These are phyloP conservation scores for Erynnis tages DNA, from an alignment of 2,888 invertebrate genomes.

Conservation along the genomic window DNA sequence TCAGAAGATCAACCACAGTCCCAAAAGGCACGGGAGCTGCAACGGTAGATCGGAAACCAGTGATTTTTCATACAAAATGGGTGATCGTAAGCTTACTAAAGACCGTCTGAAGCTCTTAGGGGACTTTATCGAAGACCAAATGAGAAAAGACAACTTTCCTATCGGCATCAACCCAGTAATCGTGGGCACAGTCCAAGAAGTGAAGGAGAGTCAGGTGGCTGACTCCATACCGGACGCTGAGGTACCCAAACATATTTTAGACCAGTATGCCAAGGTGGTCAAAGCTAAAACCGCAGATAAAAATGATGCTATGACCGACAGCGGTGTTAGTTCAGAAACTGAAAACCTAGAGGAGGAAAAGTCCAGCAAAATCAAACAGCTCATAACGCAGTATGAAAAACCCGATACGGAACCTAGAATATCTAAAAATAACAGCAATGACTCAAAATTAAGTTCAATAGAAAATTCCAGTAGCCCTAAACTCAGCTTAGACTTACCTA, in stretches of 20 bases:
- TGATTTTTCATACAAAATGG: constrained; percentile 61
- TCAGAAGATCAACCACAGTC: constrained; percentile 55
- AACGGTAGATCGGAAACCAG: constrained; percentile 65
- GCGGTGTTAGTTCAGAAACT: constrained; percentile 76
- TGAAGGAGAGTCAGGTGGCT: constrained; percentile 27
- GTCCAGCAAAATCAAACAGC: constrained; percentile 50
- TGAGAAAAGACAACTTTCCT: constrained; percentile 68
- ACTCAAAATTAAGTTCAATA: too few species aligned
- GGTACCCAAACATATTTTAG: constrained; percentile 70
- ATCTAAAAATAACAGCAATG: background rate
- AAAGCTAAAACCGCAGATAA: constrained; percentile 61
- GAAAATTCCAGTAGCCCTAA: background rate
- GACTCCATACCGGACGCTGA: constrained; percentile 63
- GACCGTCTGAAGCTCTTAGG: constrained; percentile 65
- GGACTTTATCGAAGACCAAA: constrained; percentile 67
- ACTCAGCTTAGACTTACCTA: constrained; percentile 4
- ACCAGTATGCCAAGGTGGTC: constrained; percentile 71
- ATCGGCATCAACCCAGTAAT: constrained; percentile 30
- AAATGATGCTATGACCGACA: constrained; percentile 70
- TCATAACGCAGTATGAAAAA: constrained; percentile 51
- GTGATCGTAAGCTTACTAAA: constrained; percentile 61
- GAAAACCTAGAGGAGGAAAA: constrained; percentile 73
- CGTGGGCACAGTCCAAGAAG: constrained; percentile 40
- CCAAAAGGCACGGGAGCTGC: constrained; percentile 65
- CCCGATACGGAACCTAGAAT: constrained; percentile 35